Evolutionary conservation across 1,140 invertebrate genomes (phyloP), one percentile per base, ranked within the genome.

Genomic region (Phymorhynchus buccinoides): DNA sequence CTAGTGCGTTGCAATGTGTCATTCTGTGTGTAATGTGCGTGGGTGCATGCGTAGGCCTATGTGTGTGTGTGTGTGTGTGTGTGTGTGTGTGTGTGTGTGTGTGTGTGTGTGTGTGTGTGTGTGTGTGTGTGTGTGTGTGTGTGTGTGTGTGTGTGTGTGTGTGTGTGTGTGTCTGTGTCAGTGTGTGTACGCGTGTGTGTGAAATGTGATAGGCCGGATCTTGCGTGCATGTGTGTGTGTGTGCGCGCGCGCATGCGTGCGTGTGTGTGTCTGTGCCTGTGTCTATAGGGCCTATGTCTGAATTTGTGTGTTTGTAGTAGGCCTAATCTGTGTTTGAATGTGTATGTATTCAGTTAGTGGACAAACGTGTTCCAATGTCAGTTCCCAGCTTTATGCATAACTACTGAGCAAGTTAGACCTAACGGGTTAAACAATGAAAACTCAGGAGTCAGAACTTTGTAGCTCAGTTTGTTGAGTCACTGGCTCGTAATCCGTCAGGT

Each of bases 191-290:
- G 48, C 22, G 48, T 18, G 0, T 18, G 12, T 18, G 12, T 52
- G 0, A n/a, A n/a, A n/a, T n/a, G n/a, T n/a, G n/a, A n/a, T n/a
- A n/a, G n/a, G n/a, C n/a, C n/a, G n/a, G n/a, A n/a, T n/a, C n/a
- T n/a, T n/a, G 56, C 56, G n/a, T 62, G 56, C 56, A 62, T 62
- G n/a, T 62, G 14, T n/a, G 68, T 37, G 35, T 73, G 68, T 73
- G 68, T n/a, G 22, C 48, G 48, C 22, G 48, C 48, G 0, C 48
- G 12, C 48, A 14, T 52, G 0, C 48, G 0, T 0, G 48, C 2
- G 48, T 52, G 48, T 52, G 48, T 52, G 48, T 52, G 48, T 52
- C 12, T n/a, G n/a, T n/a, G n/a, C 56, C 14, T n/a, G 35, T n/a
- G 35, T n/a, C 14, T n/a, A n/a, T n/a, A n/a, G 14, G 35, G 9